Percentiles rank a stretch among this genome's conserved stretches.
These are phyloP conservation scores for Xerus inauris DNA, from an alignment of 2,113 vertebrate species.

Conservation along the genomic window DNA sequence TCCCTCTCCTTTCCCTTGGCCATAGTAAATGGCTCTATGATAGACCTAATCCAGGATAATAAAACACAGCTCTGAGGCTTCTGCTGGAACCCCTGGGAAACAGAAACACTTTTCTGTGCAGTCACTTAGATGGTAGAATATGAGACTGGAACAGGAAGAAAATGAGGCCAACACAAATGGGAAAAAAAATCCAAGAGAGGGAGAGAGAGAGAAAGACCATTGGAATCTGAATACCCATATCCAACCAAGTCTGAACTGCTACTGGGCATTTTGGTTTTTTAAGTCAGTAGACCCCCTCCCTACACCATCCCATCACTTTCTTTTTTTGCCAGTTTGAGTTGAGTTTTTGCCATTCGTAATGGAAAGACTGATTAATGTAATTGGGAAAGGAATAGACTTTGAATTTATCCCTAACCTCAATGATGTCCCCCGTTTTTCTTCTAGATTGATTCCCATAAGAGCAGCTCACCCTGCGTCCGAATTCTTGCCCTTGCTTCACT, in stretches of 20 bases:
- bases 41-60: not conserved
- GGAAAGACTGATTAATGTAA: not conserved
- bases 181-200: not conserved
- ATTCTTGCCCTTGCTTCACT: conserved; percentile 91
- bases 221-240: not conserved
- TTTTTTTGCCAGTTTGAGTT: not conserved
- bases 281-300: not conserved
- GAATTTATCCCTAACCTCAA: not conserved
- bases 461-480: conserved; percentile 90
- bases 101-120: not conserved
- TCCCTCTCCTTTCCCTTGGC: not conserved
- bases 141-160: not conserved
- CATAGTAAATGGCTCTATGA: not conserved
- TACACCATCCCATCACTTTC: no score
- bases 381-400: not conserved
- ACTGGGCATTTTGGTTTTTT: not conserved
- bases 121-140: not conserved
- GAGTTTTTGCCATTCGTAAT: not conserved
- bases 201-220: not conserved
- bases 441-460: not conserved
- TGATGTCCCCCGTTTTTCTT: not conserved
- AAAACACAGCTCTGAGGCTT: not conserved
- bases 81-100: not conserved
- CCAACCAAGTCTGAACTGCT: not conserved
- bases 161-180: not conserved